Base-by-base conservation (phyloP, 2,113 vertebrate species). In the Gobius niger region DNA sequence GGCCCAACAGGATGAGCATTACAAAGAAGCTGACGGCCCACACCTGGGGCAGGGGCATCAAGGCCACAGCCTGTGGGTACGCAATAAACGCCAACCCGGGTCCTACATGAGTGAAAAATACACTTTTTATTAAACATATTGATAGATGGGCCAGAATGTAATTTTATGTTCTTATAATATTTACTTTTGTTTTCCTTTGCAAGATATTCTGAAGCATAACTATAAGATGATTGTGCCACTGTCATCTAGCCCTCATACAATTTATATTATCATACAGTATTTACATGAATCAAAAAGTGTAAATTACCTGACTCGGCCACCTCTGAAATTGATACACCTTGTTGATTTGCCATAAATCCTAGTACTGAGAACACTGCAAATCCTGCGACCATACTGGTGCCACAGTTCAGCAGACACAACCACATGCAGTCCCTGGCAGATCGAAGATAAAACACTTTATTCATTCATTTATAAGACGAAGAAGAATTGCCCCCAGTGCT, bases 351-450 rank as follows among this genome's bases (percentile, higher is more conserved):
- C 92, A 94, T 93, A 81, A 93, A 94, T 13, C 92, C 92, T 51
- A 94, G 76, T 63, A 94, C 89, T 0, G 92, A 93, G 83, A 93
- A 93, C 19, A 94, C 91, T 0, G 91, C 91, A 68, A 94, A 93
- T 0, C 92, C 92, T 65, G 91, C 92, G 0, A 92, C 86, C 0
- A 94, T 1, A 41, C 93, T 94, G 65, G 92, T 94, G 1, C 52
- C 56, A 50, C 91, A 88, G 85, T 94, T 94, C 44, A 94, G 81
- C 59, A 91, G 73, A 66, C 90, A 92, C 76, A 93, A 76, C 79
- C 82, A 89, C 15, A 93, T 68, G 49, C 88, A 85, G 69, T 92
- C 92, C 57, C 92, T 93, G 73, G 40, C 54, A 57, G 7, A 57
- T 14, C 19, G 40, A 57, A 57, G 2, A 40, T 5, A 1, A 40